Conservation (phyloP, 2,113 vertebrate species). For the Phocoena phocoena region DNA sequence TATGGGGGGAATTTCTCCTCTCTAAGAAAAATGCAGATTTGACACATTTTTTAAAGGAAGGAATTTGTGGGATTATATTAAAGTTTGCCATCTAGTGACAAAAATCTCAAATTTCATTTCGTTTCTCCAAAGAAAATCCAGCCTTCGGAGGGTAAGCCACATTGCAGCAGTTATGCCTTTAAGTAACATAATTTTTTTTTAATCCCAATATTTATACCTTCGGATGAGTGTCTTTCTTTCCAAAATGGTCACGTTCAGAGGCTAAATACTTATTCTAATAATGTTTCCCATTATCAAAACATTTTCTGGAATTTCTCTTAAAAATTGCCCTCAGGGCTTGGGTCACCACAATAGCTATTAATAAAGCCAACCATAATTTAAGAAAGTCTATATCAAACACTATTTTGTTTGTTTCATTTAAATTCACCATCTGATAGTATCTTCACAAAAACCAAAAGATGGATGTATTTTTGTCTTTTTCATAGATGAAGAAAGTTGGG, state of each 20-base stretch:
- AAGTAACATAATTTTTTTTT: neutral
- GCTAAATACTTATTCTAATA: neutral
- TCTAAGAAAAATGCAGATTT: neutral
- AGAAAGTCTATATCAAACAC: neutral
- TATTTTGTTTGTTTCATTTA: neutral
- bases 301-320: neutral
- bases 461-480: neutral
- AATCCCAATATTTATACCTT: neutral
- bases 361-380: neutral
- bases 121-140: neutral
- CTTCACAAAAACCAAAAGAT: neutral
- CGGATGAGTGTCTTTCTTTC: neutral
- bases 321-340: neutral
- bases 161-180: neutral
- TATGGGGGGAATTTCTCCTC: neutral
- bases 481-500: neutral
- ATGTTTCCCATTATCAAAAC: neutral
- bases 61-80: neutral
- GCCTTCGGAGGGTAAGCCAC: neutral
- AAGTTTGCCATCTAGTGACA: slow-evolving; percentile 30
- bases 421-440: neutral
- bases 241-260: neutral
- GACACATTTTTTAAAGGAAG: neutral
- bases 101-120: neutral
- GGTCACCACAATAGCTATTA: neutral